Evolutionary conservation across 1,140 invertebrate species (phyloP), one percentile per base, ranked within the genome.

Genomic region (Neoseiulus cucumeris): DNA sequence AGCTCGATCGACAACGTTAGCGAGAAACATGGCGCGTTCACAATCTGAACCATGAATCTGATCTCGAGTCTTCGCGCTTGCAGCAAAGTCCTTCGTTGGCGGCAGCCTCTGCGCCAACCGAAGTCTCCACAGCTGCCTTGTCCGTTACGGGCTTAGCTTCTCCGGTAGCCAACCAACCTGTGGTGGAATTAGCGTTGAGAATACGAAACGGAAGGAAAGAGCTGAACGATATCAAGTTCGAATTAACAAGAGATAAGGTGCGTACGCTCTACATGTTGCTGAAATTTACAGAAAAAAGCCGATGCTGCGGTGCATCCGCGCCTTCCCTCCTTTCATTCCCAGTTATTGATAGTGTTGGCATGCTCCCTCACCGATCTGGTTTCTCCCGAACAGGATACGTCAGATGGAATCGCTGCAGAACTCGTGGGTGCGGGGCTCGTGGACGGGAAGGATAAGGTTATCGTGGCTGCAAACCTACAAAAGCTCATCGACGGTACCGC

Each of bases 161-260:
- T 64, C 42, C 9, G 55, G 33, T 59, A n/a, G 51, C 51, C 51
- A 25, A 59, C 33, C 51, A 29, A 29, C 51, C 51, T 33, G 51
- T 59, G 68, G 80, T 85, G 67, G 87, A 88, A 78, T 77, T 91
- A 70, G 87, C 89, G 7, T 78, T 91, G 66, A 81, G 87, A 76
- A 84, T 90, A 80, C 82, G 86, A 69, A 97, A 98, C 78, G 80
- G 86, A 44, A 86, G 85, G 70, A 79, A 86, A 66, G 93, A 97
- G 77, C 76, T 98, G 42, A 97, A 98, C 76, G 94, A 98, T 74
- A 98, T 98, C 69, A 83, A 91, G 70, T 98, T 98, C 76, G 91
- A 98, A 75, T 98, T 90, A 76, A 84, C 86, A 2, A 83, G 87
- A 14, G 89, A 88, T 1, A 85, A 76, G 78, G 77, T 78, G 69